phyloP scores from a whole-genome alignment of 2,113 vertebrate genomes.

The Cariama cristata region DNA sequence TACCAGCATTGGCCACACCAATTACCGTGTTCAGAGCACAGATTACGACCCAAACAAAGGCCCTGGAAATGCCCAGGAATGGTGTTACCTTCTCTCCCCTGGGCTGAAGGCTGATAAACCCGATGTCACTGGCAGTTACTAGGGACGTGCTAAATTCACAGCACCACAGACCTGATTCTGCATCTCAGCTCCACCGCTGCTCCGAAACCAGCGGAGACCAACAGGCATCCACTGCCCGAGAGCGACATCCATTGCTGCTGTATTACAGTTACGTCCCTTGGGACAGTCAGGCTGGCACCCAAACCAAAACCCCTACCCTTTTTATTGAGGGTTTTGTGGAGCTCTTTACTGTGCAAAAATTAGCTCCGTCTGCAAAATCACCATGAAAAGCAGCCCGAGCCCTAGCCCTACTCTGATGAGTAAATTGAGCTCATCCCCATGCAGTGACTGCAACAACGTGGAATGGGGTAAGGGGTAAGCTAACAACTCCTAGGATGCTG shows the following conservation, averaged over 20 bases:
- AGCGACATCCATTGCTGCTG: neutral
- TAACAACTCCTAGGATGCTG: neutral
- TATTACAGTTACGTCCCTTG: neutral
- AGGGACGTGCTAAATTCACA: neutral
- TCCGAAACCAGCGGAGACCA: neutral
- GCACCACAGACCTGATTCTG: neutral
- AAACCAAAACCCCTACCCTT: neutral
- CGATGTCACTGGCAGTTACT: fast-evolving
- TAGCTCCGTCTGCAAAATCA: neutral
- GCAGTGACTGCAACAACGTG: neutral
- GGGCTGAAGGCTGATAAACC: neutral
- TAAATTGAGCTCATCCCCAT: neutral
- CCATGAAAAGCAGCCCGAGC: neutral
- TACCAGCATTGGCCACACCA: neutral
- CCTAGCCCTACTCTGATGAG: neutral
- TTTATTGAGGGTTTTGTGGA: neutral
- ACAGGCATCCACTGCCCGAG: fast-evolving
- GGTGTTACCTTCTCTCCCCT: neutral
- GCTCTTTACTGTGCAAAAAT: neutral
- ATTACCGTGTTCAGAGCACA: neutral
- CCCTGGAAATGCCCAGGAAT: neutral
- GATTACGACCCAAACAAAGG: neutral
- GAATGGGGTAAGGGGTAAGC: conserved; percentile 18
- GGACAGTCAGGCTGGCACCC: neutral
- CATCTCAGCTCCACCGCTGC: neutral